Conservation (phyloP, 1,140 invertebrate genomes). For the Anoplolepis gracilipes region DNA sequence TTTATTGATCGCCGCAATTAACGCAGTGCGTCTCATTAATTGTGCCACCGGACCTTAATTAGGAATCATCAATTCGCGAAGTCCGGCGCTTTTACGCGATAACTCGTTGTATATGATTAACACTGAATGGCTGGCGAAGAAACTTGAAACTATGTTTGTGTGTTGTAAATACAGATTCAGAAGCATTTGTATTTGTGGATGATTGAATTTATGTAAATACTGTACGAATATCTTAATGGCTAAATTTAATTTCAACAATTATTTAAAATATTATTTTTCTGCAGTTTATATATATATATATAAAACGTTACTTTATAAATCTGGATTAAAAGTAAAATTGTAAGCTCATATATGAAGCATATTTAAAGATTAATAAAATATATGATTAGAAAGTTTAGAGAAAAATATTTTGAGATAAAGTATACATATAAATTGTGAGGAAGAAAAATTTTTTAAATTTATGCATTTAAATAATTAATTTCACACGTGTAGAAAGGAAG, state of each 20-base stretch:
- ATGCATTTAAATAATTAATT: background rate
- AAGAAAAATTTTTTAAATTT: constrained; percentile 2
- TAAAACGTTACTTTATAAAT: constrained; percentile 49
- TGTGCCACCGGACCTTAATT: constrained; percentile 82
- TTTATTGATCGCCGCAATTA: constrained; percentile 84
- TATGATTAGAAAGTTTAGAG: background rate
- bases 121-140: constrained; percentile 55
- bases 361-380: background rate
- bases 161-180: constrained; percentile 70
- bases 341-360: background rate
- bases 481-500: background rate
- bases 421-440: background rate
- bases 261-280: background rate
- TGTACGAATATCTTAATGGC: background rate
- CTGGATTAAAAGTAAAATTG: background rate
- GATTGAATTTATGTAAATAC: constrained; percentile 8
- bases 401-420: background rate
- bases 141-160: constrained; percentile 43
- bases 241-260: background rate
- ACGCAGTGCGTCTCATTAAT: constrained; percentile 83
- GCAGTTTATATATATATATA: too few species aligned
- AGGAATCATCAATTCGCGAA: constrained; percentile 83
- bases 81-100: constrained; percentile 60
- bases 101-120: constrained; percentile 75
- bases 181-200: background rate